Evolutionary conservation across 2,888 invertebrate genomes (phyloP).

Genomic region (Xestobium rufovillosum): DNA sequence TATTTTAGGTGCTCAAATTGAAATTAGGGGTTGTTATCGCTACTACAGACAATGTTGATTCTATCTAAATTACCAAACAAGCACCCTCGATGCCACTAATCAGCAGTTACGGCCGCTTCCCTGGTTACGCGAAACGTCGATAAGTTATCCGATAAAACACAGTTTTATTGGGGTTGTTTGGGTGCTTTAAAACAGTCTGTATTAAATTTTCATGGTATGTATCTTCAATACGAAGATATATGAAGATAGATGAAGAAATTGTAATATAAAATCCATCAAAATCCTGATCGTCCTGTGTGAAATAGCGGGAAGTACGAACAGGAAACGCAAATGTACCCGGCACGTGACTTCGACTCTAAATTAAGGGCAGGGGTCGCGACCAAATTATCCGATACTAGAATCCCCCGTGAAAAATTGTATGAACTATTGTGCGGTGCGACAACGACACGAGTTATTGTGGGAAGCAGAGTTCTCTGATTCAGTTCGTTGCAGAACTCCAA

Average conservation of each 20-base stretch:
- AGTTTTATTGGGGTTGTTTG: not conserved
- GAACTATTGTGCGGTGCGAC: slow-evolving; percentile 17
- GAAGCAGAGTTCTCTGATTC: no score
- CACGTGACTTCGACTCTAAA: slow-evolving; percentile 39
- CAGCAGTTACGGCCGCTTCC: slow-evolving; percentile 25
- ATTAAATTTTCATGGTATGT: no score
- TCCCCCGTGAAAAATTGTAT: slow-evolving; percentile 39
- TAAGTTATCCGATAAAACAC: not conserved
- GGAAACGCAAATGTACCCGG: slow-evolving; percentile 29
- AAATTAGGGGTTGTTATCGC: slow-evolving; percentile 35
- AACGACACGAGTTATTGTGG: no score
- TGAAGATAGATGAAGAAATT: no score
- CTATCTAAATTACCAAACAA: slow-evolving; percentile 37
- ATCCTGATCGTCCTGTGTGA: slow-evolving; percentile 37
- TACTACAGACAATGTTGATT: slow-evolving; percentile 37
- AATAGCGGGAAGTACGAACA: slow-evolving; percentile 31
- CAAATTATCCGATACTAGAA: slow-evolving; percentile 38
- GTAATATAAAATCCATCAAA: slow-evolving; percentile 37
- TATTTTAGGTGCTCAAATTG: no score
- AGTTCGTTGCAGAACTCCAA: no score
- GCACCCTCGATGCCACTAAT: slow-evolving; percentile 32
- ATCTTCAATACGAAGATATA: no score
- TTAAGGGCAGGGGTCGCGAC: slow-evolving; percentile 33
- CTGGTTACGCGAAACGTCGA: not conserved
- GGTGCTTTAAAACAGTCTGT: not conserved